A percentile compares a stretch with the other conserved stretches of the same genome.
These are phyloP conservation scores for Dascyllus trimaculatus DNA, from an alignment of 2,113 vertebrate species.

Conservation along the genomic window DNA sequence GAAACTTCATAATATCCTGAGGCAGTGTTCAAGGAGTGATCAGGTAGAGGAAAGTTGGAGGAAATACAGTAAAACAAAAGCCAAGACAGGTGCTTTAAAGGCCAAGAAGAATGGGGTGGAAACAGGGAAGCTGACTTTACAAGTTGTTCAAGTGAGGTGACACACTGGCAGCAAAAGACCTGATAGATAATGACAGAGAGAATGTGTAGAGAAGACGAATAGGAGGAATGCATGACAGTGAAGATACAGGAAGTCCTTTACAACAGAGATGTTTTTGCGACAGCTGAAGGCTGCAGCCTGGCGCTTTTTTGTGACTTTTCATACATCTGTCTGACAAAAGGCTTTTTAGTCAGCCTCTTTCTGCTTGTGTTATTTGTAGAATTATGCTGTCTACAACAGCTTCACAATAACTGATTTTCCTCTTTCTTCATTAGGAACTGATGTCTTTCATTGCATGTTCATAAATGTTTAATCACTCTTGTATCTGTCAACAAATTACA, in stretches of 20 bases:
- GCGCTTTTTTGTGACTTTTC: background rate
- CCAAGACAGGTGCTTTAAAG: background rate
- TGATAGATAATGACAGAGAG: background rate
- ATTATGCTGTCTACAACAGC: background rate
- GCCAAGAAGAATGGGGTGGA: background rate
- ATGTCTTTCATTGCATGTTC: constrained; percentile 11
- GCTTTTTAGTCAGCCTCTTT: background rate
- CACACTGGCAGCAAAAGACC: background rate
- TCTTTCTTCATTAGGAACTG: background rate
- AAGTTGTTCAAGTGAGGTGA: background rate
- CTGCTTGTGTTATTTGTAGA: background rate
- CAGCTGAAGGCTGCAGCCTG: background rate
- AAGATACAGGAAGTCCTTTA: constrained; percentile 9
- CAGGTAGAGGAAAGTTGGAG: background rate
- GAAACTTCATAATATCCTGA: background rate
- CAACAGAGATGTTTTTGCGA: background rate
- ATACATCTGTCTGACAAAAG: background rate
- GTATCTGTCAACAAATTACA: constrained; percentile 37
- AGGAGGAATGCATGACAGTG: background rate
- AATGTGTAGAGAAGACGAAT: background rate
- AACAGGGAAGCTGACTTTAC: background rate
- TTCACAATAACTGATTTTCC: background rate
- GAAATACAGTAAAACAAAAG: constrained; percentile 8
- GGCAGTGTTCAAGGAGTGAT: background rate
- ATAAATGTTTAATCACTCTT: constrained; percentile 34